Conservation (phyloP, 2,888 invertebrate species). For the Eurytoma adleriae region DNA sequence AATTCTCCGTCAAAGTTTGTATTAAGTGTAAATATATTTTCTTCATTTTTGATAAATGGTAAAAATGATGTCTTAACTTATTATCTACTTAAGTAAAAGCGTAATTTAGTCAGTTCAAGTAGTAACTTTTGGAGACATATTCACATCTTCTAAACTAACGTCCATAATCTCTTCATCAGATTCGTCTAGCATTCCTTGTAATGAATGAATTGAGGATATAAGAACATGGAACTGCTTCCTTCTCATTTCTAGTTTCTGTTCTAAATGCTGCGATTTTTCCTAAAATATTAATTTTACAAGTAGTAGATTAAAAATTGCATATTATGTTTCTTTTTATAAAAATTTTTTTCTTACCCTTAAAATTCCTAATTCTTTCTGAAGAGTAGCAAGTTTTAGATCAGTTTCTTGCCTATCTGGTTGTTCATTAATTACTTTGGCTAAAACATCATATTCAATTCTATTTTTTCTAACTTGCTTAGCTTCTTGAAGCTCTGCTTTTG, state of each 20-base stretch:
- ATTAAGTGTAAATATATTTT: constrained; percentile 54
- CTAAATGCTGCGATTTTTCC: constrained; percentile 84
- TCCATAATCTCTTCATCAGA: constrained; percentile 80
- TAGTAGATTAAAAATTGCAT: not conserved
- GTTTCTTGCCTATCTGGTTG: constrained; percentile 93
- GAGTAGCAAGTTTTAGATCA: constrained; percentile 81
- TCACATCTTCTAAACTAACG: constrained; percentile 75
- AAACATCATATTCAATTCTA: constrained; percentile 93
- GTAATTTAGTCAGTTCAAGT: constrained; percentile 29
- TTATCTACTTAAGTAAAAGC: not conserved
- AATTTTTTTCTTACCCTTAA: constrained; percentile 77
- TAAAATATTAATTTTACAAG: constrained; percentile 70
- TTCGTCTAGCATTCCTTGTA: constrained; percentile 88
- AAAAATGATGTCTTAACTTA: constrained; percentile 36
- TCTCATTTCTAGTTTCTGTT: constrained; percentile 87
- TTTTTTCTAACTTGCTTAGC: constrained; percentile 93
- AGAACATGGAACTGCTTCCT: constrained; percentile 94
- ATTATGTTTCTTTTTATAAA: not conserved
- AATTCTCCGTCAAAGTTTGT: constrained; percentile 31
- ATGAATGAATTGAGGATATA: constrained; percentile 90
- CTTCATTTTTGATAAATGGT: constrained; percentile 14
- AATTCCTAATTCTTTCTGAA: constrained; percentile 85
- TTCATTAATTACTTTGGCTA: constrained; percentile 93
- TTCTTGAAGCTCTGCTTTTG: constrained; percentile 87
- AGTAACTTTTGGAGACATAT: constrained; percentile 62